A percentile compares a stretch with the other conserved stretches of the same genome.
These are phyloP conservation scores for Pseudachorutes palmiensis DNA, from an alignment of 1,140 invertebrate species.

Conservation along the genomic window DNA sequence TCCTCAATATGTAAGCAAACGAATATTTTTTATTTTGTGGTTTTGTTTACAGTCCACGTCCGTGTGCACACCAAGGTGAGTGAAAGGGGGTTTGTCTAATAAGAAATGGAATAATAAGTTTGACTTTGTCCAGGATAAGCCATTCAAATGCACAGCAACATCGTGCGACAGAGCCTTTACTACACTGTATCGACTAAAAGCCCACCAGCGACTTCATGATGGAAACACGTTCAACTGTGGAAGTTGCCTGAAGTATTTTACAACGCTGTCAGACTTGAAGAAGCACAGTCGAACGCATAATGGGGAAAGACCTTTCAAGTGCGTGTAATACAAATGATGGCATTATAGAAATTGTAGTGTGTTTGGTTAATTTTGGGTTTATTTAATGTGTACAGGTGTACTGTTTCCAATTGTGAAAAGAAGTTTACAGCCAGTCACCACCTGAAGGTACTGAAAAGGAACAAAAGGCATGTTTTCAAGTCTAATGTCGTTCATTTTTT, in stretches of 20 bases:
- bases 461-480: constrained; percentile 45
- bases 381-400: constrained; percentile 81
- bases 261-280: constrained; percentile 83
- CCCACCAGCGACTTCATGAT: constrained; percentile 84
- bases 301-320: constrained; percentile 85
- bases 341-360: constrained; percentile 7
- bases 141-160: constrained; percentile 46
- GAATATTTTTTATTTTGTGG: too few relatives aligned
- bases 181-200: constrained; percentile 76
- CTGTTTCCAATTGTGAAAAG: constrained; percentile 59
- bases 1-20: too few relatives aligned
- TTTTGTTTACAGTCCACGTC: too few relatives aligned
- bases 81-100: constrained; percentile 33
- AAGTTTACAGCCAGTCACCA: constrained; percentile 72
- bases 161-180: constrained; percentile 89
- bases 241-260: constrained; percentile 84
- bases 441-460: too few relatives aligned
- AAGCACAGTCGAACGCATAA: constrained; percentile 89
- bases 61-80: constrained; percentile 76
- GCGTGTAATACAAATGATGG: constrained; percentile 44
- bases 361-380: constrained; percentile 81
- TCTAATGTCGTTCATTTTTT: constrained; percentile 25
- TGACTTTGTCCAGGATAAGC: constrained; percentile 17
- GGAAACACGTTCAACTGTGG: constrained; percentile 93
- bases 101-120: neutral